phyloP scores from a whole-genome alignment of 2,888 invertebrate species.

The Periphyllus acericola region DNA sequence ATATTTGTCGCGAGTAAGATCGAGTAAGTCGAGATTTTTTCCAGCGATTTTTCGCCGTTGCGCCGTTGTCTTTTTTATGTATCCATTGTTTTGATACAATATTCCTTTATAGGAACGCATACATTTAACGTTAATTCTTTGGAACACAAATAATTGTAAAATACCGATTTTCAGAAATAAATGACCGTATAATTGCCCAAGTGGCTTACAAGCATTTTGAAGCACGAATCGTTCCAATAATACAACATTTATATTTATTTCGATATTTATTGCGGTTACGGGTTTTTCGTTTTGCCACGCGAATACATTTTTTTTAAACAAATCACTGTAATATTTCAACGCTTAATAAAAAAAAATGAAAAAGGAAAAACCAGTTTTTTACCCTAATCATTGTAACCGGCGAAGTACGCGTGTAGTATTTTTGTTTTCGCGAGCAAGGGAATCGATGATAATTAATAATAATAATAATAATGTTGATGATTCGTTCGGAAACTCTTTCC shows the following conservation, averaged over 20 bases:
- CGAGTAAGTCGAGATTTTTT: neutral
- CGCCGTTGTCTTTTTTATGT: neutral
- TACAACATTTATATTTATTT: neutral
- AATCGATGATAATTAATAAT: neutral
- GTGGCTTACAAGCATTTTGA: neutral
- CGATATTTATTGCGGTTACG: neutral
- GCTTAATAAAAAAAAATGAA: neutral
- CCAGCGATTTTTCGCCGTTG: neutral
- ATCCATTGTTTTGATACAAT: conserved; percentile 39
- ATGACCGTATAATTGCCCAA: neutral
- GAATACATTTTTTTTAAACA: neutral
- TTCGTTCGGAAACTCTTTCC: neutral
- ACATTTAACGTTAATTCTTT: neutral
- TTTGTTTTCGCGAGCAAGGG: neutral
- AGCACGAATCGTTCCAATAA: neutral
- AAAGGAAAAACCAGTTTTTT: no score
- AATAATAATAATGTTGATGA: neutral
- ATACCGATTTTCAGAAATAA: conserved; percentile 34
- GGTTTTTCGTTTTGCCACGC: neutral
- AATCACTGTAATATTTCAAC: neutral
- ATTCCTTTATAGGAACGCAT: neutral
- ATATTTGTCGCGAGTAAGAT: neutral
- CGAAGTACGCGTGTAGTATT: neutral
- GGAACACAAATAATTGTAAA: conserved; percentile 13
- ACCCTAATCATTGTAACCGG: neutral